These are phyloP conservation scores for Diadophis punctatus DNA, from an alignment of 2,113 vertebrate genomes.

Conservation along the genomic window DNA sequence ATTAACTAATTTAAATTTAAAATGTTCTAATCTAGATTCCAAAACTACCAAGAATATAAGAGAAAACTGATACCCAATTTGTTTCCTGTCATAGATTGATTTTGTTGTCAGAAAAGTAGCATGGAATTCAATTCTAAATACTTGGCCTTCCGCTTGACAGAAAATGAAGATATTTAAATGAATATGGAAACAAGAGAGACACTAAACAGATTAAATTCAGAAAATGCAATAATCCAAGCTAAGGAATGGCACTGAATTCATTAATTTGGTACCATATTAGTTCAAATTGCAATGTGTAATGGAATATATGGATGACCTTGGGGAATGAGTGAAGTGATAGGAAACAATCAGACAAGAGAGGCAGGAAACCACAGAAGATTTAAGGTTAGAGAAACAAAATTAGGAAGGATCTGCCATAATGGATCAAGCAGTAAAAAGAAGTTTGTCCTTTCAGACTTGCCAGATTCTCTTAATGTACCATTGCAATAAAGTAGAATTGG, in stretches of 20 bases:
- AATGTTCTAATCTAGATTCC: not conserved
- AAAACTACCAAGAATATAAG: not conserved
- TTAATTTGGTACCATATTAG: not conserved
- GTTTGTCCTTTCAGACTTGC: not conserved
- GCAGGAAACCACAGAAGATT: not conserved
- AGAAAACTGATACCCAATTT: not conserved
- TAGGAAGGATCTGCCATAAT: not conserved
- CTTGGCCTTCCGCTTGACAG: not conserved
- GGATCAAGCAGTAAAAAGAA: not conserved
- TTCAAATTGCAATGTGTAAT: not conserved
- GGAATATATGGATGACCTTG: not conserved
- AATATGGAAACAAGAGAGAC: not conserved
- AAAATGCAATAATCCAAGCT: not conserved
- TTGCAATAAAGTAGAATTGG: too few relatives aligned
- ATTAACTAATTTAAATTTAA: not conserved
- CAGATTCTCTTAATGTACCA: not conserved
- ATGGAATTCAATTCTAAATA: accelerated
- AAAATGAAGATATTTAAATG: constrained; percentile 26
- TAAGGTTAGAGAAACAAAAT: not conserved
- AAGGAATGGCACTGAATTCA: constrained; percentile 19
- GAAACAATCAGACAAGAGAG: not conserved
- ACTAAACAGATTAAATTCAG: constrained; percentile 5
- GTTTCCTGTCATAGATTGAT: not conserved
- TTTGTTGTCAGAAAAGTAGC: not conserved
- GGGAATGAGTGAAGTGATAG: not conserved